These are phyloP conservation scores for Sparidentex hasta DNA, from an alignment of 2,797 vertebrate species.

Conservation along the genomic window DNA sequence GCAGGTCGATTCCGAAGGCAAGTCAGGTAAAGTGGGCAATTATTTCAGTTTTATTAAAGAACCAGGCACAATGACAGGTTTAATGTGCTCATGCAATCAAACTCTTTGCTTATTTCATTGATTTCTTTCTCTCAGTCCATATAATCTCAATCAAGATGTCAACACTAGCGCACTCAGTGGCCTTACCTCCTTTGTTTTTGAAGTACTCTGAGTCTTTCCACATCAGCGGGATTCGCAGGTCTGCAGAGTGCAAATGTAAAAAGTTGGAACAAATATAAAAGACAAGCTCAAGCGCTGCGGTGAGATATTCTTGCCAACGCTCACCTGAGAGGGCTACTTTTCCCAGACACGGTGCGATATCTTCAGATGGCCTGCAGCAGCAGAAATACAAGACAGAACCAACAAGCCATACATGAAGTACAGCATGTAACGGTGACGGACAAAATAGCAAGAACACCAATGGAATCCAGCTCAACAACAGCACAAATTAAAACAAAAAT, in stretches of 20 bases:
- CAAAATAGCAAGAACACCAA: not conserved
- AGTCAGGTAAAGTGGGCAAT: not conserved
- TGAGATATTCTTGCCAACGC: not conserved
- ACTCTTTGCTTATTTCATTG: not conserved
- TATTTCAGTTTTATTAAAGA: not conserved
- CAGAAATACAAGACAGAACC: not conserved
- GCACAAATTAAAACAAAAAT: not conserved
- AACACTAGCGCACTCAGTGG: not conserved
- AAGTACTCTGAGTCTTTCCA: conserved; percentile 96
- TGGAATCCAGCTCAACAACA: too few relatives aligned
- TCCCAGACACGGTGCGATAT: conserved; percentile 83
- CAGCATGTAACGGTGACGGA: too few relatives aligned
- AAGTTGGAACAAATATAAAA: not conserved
- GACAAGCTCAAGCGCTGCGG: not conserved
- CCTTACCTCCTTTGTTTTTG: conserved; percentile 92
- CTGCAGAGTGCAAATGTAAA: conserved; percentile 65
- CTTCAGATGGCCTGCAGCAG: conserved; percentile 83
- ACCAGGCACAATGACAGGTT: rapidly evolving
- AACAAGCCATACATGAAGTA: not conserved
- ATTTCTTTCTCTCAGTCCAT: not conserved
- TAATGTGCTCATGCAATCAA: not conserved
- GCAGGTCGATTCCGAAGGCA: not conserved
- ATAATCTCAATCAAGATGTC: not conserved
- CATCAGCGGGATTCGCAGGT: conserved; percentile 92
- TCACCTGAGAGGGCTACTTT: conserved; percentile 89